A percentile compares a stretch with the other conserved stretches of the same genome.
Evolutionary conservation across 2,888 invertebrate genomes (phyloP).

Genomic region (Cataglyphis altisquamis): DNA sequence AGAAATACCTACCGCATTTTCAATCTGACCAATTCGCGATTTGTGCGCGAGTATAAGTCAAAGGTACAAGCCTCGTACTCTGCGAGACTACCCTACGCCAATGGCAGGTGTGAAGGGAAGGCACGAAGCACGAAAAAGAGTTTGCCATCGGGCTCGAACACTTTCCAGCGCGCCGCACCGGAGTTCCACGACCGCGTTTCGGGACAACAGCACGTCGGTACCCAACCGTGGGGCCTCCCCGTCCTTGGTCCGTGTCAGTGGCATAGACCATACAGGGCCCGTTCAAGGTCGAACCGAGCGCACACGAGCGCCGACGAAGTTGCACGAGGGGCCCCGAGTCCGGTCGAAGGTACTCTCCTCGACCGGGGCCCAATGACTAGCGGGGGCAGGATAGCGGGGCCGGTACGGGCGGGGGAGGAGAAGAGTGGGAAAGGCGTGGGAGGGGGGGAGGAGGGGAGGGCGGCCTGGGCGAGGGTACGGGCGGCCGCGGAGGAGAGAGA

Average conservation of each 20-base stretch:
- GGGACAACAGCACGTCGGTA: slow-evolving; percentile 83
- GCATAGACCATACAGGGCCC: slow-evolving; percentile 86
- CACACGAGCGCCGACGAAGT: slow-evolving; percentile 75
- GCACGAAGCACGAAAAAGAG: slow-evolving; percentile 80
- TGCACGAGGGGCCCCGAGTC: slow-evolving; percentile 67
- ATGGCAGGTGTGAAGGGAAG: slow-evolving; percentile 72
- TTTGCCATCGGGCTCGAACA: slow-evolving; percentile 81
- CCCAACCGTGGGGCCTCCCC: slow-evolving; percentile 79
- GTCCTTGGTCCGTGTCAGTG: slow-evolving; percentile 87
- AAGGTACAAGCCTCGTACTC: slow-evolving; percentile 40
- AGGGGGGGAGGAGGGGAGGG: neutral
- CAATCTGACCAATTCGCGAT: slow-evolving; percentile 6
- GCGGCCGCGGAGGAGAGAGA: slow-evolving; percentile 37
- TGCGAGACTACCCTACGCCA: slow-evolving; percentile 69
- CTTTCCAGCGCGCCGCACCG: slow-evolving; percentile 80
- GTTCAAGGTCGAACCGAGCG: slow-evolving; percentile 85
- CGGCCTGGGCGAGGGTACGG: neutral
- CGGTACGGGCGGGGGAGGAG: slow-evolving; percentile 6
- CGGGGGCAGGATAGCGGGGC: slow-evolving; percentile 45
- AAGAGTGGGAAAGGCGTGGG: neutral
- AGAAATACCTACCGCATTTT: slow-evolving; percentile 1
- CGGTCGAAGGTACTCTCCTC: slow-evolving; percentile 33
- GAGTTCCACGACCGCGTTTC: slow-evolving; percentile 86
- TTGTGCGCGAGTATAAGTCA: slow-evolving; percentile 2
- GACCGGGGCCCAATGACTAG: slow-evolving; percentile 54